Conservation (phyloP, 2,797 vertebrate genomes). For the Hapalemur alaotrensis region DNA sequence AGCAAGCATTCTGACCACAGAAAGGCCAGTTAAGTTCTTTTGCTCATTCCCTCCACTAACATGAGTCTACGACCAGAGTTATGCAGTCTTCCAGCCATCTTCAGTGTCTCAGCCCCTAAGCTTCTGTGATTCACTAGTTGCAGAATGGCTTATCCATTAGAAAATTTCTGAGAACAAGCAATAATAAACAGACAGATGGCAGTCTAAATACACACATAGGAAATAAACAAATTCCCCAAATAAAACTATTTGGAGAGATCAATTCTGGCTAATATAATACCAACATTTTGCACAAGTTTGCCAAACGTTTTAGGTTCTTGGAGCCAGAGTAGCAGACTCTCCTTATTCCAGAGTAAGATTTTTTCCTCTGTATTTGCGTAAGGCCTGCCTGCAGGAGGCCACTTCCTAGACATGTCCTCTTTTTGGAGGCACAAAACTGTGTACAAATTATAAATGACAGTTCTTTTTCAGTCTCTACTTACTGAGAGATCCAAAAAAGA, state of each 20-base stretch:
- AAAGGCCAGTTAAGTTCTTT: neutral
- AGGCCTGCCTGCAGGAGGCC: neutral
- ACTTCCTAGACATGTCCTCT: slow-evolving; percentile 17
- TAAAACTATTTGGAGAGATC: neutral
- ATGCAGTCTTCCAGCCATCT: neutral
- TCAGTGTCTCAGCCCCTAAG: neutral
- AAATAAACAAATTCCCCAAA: slow-evolving; percentile 47
- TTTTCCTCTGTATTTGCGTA: neutral
- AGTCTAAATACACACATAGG: slow-evolving; percentile 10
- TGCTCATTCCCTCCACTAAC: neutral
- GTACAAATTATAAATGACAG: neutral
- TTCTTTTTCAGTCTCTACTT: neutral
- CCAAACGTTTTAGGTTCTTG: slow-evolving; percentile 10
- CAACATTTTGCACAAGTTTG: slow-evolving; percentile 41
- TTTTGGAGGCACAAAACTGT: neutral
- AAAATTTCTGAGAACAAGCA: neutral
- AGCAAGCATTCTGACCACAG: neutral
- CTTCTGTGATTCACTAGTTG: neutral
- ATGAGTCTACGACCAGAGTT: neutral
- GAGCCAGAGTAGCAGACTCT: neutral
- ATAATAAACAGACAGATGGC: slow-evolving; percentile 35
- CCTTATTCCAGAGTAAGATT: neutral
- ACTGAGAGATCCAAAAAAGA: slow-evolving; percentile 4
- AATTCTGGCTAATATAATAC: neutral
- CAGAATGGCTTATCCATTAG: neutral